These are phyloP conservation scores for Podocnemis expansa DNA, from an alignment of 2,113 vertebrate genomes.

Conservation along the genomic window DNA sequence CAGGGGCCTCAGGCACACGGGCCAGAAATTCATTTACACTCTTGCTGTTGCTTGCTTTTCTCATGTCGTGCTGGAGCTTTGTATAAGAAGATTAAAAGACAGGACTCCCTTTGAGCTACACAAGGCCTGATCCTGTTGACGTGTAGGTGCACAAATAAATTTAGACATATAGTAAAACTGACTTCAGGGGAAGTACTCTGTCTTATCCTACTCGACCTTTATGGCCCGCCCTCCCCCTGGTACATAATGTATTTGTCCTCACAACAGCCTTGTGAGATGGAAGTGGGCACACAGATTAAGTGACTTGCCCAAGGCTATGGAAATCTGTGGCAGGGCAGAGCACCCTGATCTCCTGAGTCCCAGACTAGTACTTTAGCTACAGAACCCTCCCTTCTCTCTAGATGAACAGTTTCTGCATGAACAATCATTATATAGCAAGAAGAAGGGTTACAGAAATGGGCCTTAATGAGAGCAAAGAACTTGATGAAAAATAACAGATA, in stretches of 20 bases:
- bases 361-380: background rate
- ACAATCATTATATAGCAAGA: rapidly evolving
- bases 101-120: rapidly evolving
- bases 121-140: background rate
- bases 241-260: background rate
- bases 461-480: background rate
- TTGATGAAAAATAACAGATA: rapidly evolving
- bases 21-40: background rate
- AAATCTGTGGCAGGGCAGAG: background rate
- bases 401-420: background rate
- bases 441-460: rapidly evolving
- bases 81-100: background rate
- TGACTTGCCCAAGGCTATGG: background rate
- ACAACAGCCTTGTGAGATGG: background rate
- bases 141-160: background rate
- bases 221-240: no score
- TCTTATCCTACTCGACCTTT: background rate
- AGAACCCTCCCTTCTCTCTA: background rate
- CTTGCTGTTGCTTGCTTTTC: background rate
- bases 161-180: background rate
- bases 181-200: background rate
- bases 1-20: background rate
- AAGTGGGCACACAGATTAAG: background rate
- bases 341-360: background rate
- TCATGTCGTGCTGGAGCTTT: background rate